Base-by-base conservation (phyloP, 1,140 invertebrate species). In the Drosophila persimilis region DNA sequence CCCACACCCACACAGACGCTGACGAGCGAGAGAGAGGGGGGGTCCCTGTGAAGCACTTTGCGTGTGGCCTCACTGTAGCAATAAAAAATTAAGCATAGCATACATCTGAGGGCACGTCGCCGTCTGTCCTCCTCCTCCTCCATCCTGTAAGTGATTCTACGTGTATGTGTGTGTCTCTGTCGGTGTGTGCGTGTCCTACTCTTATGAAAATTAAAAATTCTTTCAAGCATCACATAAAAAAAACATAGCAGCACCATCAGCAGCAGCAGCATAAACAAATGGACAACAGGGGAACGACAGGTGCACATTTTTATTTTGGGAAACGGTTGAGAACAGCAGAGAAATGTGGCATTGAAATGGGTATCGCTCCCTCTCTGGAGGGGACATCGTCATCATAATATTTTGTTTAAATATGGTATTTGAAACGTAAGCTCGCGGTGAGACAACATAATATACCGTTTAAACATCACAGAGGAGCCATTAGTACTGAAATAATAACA, bases 161-260 rank as follows among this genome's bases (percentile, higher is more conserved):
- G 51, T 46, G 29, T 29, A 13, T 46, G 26, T 53, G 31, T 57
- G 20, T 47, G 65, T 3, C 3, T 6, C 43, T 6, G 31, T 20
- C 35, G 31, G 31, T 60, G 54, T 55, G 43, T 51, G 57, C 20
- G 44, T 50, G 61, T 57, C 46, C 41, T 47, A 77, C 79, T 81
- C 73, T 81, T 81, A 70, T 77, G 67, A 80, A 81, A 80, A 81
- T 81, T 81, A 80, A 80, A 80, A 81, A 80, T 80, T 81, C 79
- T 80, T 64, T 73, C 45, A 69, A 77, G 63, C 45, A 45, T 29
- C 67, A 59, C 76, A 26, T 26, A 26, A 77, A 81, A 80, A 73
- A 59, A 50, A 17, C 31, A 64, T 53, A 63, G 13, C 22, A 57
- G 11, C 22, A 20, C 20, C 20, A 43, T n/a, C 8, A 7, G 11